Evolutionary conservation across 2,888 invertebrate genomes (phyloP).

Genomic region (Agonopterix subpropinquella): DNA sequence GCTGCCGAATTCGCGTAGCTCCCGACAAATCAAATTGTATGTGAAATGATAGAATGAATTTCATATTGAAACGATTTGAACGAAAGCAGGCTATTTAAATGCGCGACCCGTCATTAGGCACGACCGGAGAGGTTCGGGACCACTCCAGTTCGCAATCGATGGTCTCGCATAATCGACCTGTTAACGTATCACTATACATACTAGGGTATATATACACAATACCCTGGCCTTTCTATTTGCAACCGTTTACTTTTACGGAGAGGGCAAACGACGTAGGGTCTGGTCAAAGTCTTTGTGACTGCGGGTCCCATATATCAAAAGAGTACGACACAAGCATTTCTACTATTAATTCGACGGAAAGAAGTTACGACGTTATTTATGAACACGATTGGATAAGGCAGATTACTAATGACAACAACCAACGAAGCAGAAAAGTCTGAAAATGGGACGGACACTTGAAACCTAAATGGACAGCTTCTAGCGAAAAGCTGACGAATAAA

Average conservation of each 20-base stretch:
- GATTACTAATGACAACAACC: too few relatives aligned
- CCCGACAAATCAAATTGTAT: conserved; percentile 23
- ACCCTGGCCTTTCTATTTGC: conserved; percentile 22
- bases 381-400: too few relatives aligned
- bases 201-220: conserved; percentile 6
- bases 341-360: too few relatives aligned
- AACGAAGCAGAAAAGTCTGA: too few relatives aligned
- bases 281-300: conserved; percentile 13
- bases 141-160: conserved; percentile 48
- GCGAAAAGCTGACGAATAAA: too few relatives aligned
- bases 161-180: conserved; percentile 65
- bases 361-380: too few relatives aligned
- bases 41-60: conserved; percentile 38
- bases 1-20: conserved; percentile 1
- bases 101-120: conserved; percentile 67
- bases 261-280: conserved; percentile 21
- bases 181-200: conserved; percentile 51
- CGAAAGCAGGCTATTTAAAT: conserved; percentile 66
- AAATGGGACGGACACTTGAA: too few relatives aligned
- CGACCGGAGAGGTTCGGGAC: conserved; percentile 36
- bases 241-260: conserved; percentile 53
- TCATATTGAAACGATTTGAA: conserved; percentile 46
- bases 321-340: too few relatives aligned
- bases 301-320: background rate
- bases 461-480: too few relatives aligned